Evolutionary conservation across 2,888 invertebrate genomes (phyloP).

Genomic region (Piscicola geometra): DNA sequence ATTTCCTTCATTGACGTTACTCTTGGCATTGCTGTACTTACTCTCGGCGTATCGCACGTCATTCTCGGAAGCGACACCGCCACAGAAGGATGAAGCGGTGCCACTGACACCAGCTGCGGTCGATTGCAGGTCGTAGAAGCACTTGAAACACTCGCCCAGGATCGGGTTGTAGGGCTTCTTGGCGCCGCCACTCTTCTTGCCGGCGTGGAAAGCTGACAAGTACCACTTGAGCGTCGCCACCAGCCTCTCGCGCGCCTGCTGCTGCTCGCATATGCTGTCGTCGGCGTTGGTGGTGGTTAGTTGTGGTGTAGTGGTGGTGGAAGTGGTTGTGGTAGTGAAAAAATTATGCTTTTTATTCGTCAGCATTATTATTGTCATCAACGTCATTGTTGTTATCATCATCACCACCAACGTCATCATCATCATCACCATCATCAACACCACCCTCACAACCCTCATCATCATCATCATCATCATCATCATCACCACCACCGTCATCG

Average conservation of each 20-base stretch:
- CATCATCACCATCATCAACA: no score
- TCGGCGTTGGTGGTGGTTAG: no score
- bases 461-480: no score
- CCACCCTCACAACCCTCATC: no score
- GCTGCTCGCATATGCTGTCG: slow-evolving; percentile 79
- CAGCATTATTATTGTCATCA: no score
- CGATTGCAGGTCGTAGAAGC: slow-evolving; percentile 57
- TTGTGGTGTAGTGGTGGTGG: no score
- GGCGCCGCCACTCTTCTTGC: slow-evolving; percentile 89
- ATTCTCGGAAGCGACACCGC: neutral
- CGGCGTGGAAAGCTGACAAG: slow-evolving; percentile 95
- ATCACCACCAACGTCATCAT: no score
- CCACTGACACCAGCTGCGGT: neutral
- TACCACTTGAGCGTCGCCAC: slow-evolving; percentile 94
- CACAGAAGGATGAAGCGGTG: neutral
- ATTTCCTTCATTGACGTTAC: neutral
- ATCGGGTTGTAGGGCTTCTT: slow-evolving; percentile 99
- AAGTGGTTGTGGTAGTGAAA: no score
- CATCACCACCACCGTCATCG: no score
- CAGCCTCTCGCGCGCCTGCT: slow-evolving; percentile 81
- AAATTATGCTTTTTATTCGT: neutral
- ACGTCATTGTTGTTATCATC: no score
- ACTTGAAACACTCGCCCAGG: slow-evolving; percentile 84
- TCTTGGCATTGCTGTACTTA: neutral
- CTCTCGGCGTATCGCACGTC: neutral